A percentile compares a stretch with the other conserved stretches of the same genome.
These are phyloP conservation scores for Lepetodrilus schrolli DNA, from an alignment of 2,888 invertebrate genomes.

Conservation along the genomic window DNA sequence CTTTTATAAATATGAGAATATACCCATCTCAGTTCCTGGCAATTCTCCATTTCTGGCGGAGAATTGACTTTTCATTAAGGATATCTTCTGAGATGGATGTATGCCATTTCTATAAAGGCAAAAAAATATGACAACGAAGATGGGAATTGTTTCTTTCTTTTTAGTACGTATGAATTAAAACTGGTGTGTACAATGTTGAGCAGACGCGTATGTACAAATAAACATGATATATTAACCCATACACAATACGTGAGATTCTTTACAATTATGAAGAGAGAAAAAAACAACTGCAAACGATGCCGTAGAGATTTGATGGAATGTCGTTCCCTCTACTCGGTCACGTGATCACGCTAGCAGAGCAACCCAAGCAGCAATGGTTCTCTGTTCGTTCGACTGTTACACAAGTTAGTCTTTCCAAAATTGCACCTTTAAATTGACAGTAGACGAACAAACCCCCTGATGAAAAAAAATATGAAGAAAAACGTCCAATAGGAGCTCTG, in stretches of 20 bases:
- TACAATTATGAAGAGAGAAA: conserved; percentile 27
- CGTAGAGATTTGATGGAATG: background rate
- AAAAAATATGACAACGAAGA: background rate
- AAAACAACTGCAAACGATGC: conserved; percentile 16
- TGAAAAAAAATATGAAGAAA: too few relatives aligned
- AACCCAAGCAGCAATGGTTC: conserved; percentile 7
- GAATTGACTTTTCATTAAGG: too few relatives aligned
- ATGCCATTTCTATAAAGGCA: too few relatives aligned
- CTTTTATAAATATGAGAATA: too few relatives aligned
- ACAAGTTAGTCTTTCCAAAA: conserved; percentile 9
- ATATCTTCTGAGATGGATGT: too few relatives aligned
- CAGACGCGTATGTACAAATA: conserved; percentile 20
- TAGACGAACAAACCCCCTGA: background rate
- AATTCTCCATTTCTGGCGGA: too few relatives aligned
- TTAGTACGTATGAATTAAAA: conserved; percentile 18
- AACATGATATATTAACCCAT: conserved; percentile 2
- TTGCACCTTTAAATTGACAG: conserved; percentile 15
- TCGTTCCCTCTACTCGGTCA: conserved; percentile 8
- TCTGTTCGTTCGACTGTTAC: conserved; percentile 8
- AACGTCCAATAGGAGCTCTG: conserved; percentile 2
- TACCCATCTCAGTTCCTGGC: too few relatives aligned
- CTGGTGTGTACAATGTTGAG: conserved; percentile 15
- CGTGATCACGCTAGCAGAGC: background rate
- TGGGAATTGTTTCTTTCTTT: background rate
- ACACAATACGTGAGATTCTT: conserved; percentile 29